Percentiles rank a stretch among this genome's conserved stretches.
Evolutionary conservation across 2,888 invertebrate genomes (phyloP).

Genomic region (Luffia ferchaultella): DNA sequence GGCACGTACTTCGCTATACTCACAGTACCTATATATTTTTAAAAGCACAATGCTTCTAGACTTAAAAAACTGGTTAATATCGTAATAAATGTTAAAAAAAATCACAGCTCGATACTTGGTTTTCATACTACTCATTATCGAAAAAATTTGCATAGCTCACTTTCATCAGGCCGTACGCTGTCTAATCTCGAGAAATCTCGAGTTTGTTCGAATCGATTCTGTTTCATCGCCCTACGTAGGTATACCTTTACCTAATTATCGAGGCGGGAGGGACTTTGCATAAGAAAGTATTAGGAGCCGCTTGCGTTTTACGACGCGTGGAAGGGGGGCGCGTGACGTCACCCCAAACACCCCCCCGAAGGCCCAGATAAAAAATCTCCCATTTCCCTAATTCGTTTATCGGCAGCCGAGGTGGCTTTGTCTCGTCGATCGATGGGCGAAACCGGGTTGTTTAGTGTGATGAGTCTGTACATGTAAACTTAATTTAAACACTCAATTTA

Average conservation of each 20-base stretch:
- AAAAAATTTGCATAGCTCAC: not conserved
- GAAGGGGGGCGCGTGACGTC: constrained; percentile 18
- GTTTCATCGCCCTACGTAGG: constrained; percentile 18
- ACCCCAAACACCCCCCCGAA: constrained; percentile 21
- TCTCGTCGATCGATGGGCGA: constrained; percentile 59
- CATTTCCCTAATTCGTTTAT: constrained; percentile 68
- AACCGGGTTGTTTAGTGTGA: not conserved
- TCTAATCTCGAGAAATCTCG: not conserved
- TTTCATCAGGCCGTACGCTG: not conserved
- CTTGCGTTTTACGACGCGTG: constrained; percentile 63
- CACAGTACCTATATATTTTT: no score
- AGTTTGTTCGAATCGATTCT: not conserved
- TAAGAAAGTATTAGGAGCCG: constrained; percentile 54
- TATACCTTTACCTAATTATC: constrained; percentile 57
- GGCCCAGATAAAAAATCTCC: constrained; percentile 66
- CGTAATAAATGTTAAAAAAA: no score
- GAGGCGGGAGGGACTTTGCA: constrained; percentile 55
- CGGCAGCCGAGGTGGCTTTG: constrained; percentile 47
- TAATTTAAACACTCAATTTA: no score
- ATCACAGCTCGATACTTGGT: no score
- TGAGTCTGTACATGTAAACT: no score
- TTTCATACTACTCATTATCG: no score
- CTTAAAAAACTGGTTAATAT: no score
- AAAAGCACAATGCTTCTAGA: no score
- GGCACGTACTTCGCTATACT: no score